Evolutionary conservation across 37 sponge, comb jelly and placozoan genomes (phyloP), one percentile per base, ranked within the genome.

Genomic region (Beroe ovata): DNA sequence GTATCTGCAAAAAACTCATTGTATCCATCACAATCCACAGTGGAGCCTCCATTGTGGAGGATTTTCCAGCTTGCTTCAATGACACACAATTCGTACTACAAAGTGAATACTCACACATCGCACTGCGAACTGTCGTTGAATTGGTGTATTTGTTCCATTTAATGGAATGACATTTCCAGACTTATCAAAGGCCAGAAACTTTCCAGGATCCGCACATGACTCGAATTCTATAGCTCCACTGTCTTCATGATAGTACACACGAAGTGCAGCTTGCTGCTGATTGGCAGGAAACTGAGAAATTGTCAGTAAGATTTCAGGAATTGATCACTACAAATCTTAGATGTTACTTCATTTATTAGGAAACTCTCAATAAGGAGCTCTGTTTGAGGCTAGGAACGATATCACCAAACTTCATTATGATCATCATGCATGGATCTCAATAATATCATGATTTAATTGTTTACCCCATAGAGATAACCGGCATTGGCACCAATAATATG

Each of bases 191-290:
- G 84, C 84, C 21, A 77, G 84, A 29, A 77, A 77, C 33, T 77
- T 77, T 1, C 84, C 84, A 4, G 84, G 84, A 23, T 77, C 84
- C 8, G 84, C 84, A 22, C 42, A 39, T 8, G 84, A 1, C 47
- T 77, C 84, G 21, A 77, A 77, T 54, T 77, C 84, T 20, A 77
- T 77, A 40, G 84, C 84, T 42, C 84, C 84, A 40, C 84, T 77
- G 47, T 77, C 84, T 35, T 77, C 84, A 35, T 77, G 84, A 25
- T 77, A 77, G 47, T 77, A 77, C 16, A 77, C 84, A n/a, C 84
- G 35, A 4, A 77, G 84, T 26, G 84, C 84, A 8, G 47, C 84
- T 40, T 77, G 84, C 28, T 77, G 84, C 54, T 77, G 38, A 77
- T 40, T 77, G 1, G 84, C 84, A 42, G 36, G 19, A 36, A 40